phyloP scores from a whole-genome alignment of 2,888 invertebrate genomes.

The Conistra vaccinii region DNA sequence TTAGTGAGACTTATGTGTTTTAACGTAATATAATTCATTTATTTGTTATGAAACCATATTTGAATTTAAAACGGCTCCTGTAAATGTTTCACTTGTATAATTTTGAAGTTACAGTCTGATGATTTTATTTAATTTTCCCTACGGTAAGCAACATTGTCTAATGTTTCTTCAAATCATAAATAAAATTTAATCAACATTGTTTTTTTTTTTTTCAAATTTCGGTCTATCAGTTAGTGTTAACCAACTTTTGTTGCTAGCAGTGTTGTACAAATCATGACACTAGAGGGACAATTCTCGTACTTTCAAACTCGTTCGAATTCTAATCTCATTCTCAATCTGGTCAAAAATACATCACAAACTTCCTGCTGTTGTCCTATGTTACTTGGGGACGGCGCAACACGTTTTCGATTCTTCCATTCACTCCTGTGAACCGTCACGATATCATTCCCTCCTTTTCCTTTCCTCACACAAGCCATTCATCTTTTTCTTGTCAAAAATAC shows the following conservation, averaged over 20 bases:
- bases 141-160: background rate
- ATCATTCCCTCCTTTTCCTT: background rate
- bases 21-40: background rate
- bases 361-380: background rate
- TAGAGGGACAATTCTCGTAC: background rate
- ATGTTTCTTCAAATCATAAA: background rate
- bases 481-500: background rate
- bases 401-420: background rate
- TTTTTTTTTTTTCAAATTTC: too few species aligned
- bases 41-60: background rate
- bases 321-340: background rate
- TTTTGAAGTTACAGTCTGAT: background rate
- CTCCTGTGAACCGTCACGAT: background rate
- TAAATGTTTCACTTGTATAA: background rate
- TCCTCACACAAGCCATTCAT: background rate
- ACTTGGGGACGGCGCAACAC: background rate
- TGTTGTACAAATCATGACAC: background rate
- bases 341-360: background rate
- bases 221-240: background rate
- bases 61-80: background rate
- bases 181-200: background rate
- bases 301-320: background rate
- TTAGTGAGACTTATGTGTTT: conserved; percentile 4
- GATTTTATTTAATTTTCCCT: background rate
- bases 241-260: background rate